Evolutionary conservation across 2,113 vertebrate genomes (phyloP).

Genomic region (Eidolon helvum): DNA sequence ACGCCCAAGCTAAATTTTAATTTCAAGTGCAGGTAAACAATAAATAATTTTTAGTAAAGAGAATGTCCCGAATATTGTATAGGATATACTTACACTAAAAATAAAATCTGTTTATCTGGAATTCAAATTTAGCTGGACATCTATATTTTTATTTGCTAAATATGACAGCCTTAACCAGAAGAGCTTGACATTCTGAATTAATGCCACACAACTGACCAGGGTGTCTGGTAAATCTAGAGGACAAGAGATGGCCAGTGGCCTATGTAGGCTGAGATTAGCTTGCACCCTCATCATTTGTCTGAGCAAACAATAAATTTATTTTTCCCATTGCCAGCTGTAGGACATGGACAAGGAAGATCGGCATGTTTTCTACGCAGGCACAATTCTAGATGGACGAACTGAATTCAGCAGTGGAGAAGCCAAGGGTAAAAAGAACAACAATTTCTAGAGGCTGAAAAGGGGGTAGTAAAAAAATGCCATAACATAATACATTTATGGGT

Average conservation of each 20-base stretch:
- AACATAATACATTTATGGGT: neutral
- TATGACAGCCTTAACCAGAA: neutral
- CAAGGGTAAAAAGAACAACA: neutral
- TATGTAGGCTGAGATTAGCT: neutral
- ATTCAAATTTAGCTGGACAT: neutral
- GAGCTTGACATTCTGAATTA: neutral
- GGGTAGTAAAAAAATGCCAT: neutral
- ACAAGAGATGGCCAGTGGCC: neutral
- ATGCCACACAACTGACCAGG: neutral
- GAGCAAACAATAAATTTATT: neutral
- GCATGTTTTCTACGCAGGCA: neutral
- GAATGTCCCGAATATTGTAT: neutral
- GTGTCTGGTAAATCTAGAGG: neutral
- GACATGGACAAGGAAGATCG: neutral
- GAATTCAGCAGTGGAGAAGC: neutral
- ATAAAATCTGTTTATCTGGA: neutral
- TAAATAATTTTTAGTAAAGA: neutral
- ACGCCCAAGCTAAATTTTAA: neutral
- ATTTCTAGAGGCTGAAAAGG: neutral
- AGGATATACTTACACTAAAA: neutral
- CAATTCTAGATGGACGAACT: fast-evolving
- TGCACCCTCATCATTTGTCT: neutral
- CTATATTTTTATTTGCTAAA: neutral
- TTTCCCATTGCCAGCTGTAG: neutral
- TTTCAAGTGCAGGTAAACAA: neutral